A percentile compares a stretch with the other conserved stretches of the same genome.
Evolutionary conservation across 2,113 vertebrate genomes (phyloP).

Genomic region (Emydura subglobosa): DNA sequence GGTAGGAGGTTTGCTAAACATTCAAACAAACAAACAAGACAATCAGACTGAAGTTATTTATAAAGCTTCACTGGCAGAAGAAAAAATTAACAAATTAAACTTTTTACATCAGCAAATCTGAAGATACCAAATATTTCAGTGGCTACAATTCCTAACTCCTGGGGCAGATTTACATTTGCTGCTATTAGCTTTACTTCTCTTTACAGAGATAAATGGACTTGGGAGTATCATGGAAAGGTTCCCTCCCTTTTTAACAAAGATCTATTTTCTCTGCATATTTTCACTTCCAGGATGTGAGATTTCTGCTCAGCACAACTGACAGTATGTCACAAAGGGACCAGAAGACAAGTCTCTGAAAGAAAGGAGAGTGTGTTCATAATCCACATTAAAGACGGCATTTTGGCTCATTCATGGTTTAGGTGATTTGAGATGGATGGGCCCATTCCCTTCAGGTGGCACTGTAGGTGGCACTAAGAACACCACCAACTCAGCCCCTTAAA

Average conservation of each 20-base stretch:
- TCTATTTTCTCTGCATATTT: not conserved
- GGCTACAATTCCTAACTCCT: not conserved
- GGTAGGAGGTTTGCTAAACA: no score
- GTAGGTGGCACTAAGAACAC: conserved; percentile 81
- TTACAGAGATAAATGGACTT: not conserved
- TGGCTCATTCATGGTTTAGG: no score
- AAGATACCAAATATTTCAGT: not conserved
- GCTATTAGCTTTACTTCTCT: not conserved
- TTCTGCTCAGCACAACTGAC: no score
- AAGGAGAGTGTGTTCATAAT: not conserved
- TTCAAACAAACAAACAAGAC: no score
- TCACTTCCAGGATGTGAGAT: not conserved
- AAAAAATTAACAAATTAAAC: not conserved
- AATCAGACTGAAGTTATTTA: no score
- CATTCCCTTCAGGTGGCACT: not conserved
- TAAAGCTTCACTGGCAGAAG: not conserved
- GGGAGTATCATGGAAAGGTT: not conserved
- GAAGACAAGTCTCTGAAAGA: not conserved
- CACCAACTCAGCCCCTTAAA: conserved; percentile 81
- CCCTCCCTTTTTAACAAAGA: not conserved
- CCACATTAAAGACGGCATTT: not conserved
- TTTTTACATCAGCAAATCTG: not conserved
- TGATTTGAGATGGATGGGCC: not conserved
- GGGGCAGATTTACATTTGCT: no score
- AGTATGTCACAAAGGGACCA: not conserved